These are phyloP conservation scores for Probosciger aterrimus DNA, from an alignment of 2,113 vertebrate species.

Conservation along the genomic window DNA sequence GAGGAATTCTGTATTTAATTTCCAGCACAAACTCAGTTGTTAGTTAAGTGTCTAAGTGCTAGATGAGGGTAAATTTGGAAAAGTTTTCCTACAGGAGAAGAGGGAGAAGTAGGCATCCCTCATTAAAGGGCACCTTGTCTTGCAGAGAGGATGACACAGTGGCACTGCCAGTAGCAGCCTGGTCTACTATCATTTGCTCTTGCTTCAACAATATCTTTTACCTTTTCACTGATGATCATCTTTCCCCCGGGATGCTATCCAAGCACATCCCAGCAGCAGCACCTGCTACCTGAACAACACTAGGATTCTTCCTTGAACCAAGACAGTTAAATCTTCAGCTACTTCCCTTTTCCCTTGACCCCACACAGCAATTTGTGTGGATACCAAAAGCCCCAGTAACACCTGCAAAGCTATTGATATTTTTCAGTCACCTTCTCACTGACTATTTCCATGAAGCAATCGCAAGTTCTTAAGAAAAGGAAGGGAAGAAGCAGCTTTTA, in stretches of 20 bases:
- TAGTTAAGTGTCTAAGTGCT: not conserved
- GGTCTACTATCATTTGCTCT: not conserved
- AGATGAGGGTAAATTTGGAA: not conserved
- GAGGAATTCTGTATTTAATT: not conserved
- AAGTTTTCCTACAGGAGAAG: not conserved
- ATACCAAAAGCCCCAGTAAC: not conserved
- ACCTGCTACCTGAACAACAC: not conserved
- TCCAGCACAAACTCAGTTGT: not conserved
- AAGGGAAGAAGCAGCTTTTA: not conserved
- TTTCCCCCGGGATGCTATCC: not conserved
- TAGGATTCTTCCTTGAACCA: not conserved
- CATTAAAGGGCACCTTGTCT: not conserved
- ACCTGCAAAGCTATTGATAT: not conserved
- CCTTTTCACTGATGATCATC: not conserved
- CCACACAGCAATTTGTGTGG: not conserved
- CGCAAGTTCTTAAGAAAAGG: not conserved
- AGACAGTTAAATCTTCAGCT: not conserved
- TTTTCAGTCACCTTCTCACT: not conserved
- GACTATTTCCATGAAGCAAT: not conserved
- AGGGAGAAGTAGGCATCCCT: not conserved
- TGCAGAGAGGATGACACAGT: not conserved
- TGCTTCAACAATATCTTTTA: not conserved
- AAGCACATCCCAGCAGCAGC: not conserved
- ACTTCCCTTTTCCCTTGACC: not conserved
- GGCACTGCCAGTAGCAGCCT: not conserved